These are phyloP conservation scores for Psettodes erumei DNA, from an alignment of 2,113 vertebrate species.

Conservation along the genomic window DNA sequence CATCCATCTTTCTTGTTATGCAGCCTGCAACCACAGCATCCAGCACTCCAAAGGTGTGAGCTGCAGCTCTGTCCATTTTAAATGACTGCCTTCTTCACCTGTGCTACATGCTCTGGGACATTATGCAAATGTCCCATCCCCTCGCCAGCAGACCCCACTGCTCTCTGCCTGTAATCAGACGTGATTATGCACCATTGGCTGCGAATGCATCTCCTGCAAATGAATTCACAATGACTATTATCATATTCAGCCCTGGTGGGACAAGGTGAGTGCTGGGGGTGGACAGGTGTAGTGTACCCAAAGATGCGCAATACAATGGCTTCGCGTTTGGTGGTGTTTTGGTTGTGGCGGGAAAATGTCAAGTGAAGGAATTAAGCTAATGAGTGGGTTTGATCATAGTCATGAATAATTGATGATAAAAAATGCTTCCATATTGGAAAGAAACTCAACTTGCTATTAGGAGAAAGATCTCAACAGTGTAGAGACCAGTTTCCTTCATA, in stretches of 20 bases:
- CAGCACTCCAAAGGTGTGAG: conserved; percentile 52
- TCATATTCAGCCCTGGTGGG: conserved; percentile 45
- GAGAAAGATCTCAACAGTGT: neutral
- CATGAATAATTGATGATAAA: conserved; percentile 5
- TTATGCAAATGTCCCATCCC: conserved; percentile 75
- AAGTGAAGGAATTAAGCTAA: conserved; percentile 34
- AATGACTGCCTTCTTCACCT: conserved; percentile 72
- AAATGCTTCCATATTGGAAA: neutral
- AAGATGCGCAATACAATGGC: conserved; percentile 13
- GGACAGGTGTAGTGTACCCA: conserved; percentile 42
- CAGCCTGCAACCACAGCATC: conserved; percentile 39
- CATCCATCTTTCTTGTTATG: conserved; percentile 61
- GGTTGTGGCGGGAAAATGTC: conserved; percentile 6
- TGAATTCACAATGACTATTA: conserved; percentile 66
- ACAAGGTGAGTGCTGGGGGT: conserved; percentile 28
- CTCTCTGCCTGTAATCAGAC: conserved; percentile 65
- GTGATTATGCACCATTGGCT: conserved; percentile 68
- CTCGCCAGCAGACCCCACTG: conserved; percentile 51
- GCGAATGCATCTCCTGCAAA: conserved; percentile 65
- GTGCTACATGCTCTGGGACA: conserved; percentile 68
- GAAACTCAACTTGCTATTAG: neutral
- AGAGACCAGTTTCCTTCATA: neutral
- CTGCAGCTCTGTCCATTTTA: conserved; percentile 68
- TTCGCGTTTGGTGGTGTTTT: conserved; percentile 3
- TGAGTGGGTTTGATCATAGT: conserved; percentile 35